Evolutionary conservation across 2,113 vertebrate species (phyloP).

Genomic region (Bettongia penicillata): DNA sequence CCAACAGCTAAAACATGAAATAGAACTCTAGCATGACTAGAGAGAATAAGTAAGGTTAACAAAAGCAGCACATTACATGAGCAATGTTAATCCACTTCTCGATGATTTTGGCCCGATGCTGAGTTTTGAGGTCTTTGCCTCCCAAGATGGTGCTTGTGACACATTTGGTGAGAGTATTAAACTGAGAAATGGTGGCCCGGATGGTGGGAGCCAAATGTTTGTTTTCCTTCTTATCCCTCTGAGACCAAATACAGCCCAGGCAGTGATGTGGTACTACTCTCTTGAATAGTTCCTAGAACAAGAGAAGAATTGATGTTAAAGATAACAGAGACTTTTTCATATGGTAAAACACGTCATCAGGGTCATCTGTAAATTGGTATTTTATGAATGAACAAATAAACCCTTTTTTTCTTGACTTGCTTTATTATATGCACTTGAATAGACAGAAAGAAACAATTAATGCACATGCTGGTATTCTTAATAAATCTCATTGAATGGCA

Average conservation of each 20-base stretch:
- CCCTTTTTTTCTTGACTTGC: slow-evolving; percentile 20
- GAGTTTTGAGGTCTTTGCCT: slow-evolving; percentile 87
- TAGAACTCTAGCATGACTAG: not conserved
- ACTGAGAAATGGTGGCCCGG: slow-evolving; percentile 95
- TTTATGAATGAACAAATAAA: slow-evolving; percentile 14
- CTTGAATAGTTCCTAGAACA: slow-evolving; percentile 92
- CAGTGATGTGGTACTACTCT: slow-evolving; percentile 96
- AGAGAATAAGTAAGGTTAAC: not conserved
- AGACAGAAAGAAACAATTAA: slow-evolving; percentile 46
- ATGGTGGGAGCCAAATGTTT: slow-evolving; percentile 92
- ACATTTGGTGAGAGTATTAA: slow-evolving; percentile 93
- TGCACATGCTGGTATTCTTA: slow-evolving; percentile 19
- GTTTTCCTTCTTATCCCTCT: slow-evolving; percentile 93
- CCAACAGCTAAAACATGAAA: not conserved
- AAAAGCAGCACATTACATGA: slow-evolving; percentile 83
- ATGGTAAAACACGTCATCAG: not conserved
- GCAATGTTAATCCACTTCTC: slow-evolving; percentile 97
- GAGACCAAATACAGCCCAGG: slow-evolving; percentile 96
- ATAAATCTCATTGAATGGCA: slow-evolving; percentile 29
- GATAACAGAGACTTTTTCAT: not conserved
- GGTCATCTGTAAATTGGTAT: not conserved
- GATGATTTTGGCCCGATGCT: slow-evolving; percentile 92
- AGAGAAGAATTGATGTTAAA: slow-evolving; percentile 45
- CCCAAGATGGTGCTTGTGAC: slow-evolving; percentile 93
- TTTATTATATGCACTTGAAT: not conserved